Base-by-base conservation (phyloP, 2,113 vertebrate genomes). In the Vidua macroura region DNA sequence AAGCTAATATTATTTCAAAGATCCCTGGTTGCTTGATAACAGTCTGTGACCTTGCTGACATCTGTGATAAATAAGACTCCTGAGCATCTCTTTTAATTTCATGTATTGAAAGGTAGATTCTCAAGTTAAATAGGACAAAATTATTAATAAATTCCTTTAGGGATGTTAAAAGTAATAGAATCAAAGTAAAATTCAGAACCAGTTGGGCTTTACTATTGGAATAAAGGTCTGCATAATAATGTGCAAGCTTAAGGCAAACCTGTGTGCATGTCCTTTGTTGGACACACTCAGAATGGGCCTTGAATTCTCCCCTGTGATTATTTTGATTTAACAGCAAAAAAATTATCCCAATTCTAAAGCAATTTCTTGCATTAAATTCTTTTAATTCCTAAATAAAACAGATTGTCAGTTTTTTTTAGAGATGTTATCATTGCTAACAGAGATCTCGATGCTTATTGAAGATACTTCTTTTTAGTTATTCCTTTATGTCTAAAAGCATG, bases 401-500 rank as follows among this genome's bases (percentile, higher is more conserved):
- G 19, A 48, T 43, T 70, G 53, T 20, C 31, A 16, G 9, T 9
- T 1, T 25, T 75, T 90, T 88, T 76, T 30, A 49, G 31, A 24
- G 30, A 78, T 67, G 15, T 59, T 59, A 43, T 21, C 2, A 2
- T 72, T 82, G 59, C 52, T 87, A 84, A 64, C 33, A 19, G 6
- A 59, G 43, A 46, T 37, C 27, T 73, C 0, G 0, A 49, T 66
- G 73, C 70, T 86, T 83, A 85, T 82, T 92, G 73, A 89, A 82
- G 56, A 37, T 27, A 23, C 7, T 70, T 83, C 78, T 87, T 92
- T 95, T 91, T 76, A 80, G 67, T 84, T 95, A 77, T 51, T 83
- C 94, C 67, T 95, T 94, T 78, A 83, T 83, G 33, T 86, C 79
- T 82, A 66, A 84, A 92, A 88, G 83, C 82, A 92, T 56, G 62